Evolutionary conservation across 2,113 vertebrate species (phyloP), one percentile per base, ranked within the genome.

Genomic region (Shinisaurus crocodilurus): DNA sequence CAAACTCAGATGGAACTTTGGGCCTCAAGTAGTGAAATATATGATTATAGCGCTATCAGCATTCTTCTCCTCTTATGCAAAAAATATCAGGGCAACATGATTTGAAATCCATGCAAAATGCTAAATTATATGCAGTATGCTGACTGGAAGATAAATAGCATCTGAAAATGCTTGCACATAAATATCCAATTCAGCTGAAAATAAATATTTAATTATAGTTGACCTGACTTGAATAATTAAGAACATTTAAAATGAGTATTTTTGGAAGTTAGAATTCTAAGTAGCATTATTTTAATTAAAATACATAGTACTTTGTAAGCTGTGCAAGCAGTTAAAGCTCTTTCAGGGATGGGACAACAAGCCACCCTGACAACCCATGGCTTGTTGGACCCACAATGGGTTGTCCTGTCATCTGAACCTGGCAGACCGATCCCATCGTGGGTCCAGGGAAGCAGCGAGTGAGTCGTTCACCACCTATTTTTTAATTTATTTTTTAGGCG

Each of bases 251-350:
- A 72, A 13, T 76, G 63, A 91, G 91, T 10, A 75, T 60, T 86
- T 72, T 90, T 95, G 69, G 88, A 94, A 95, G 85, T 77, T 89
- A 94, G 95, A 92, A 69, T 13, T 85, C 82, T 57, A 88, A 77
- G 90, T 0, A 0, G 72, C 65, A 86, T 89, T 74, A 86, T 90
- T 89, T 75, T 7, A 54, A 45, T 87, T 63, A 87, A 88, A 85
- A 93, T 25, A 92, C 2, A 75, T 54, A n/a, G 60, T 70, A 79
- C 12, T 67, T 32, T 40, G 27, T 72, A 77, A 88, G 23, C 65
- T 80, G 65, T 29, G 45, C 63, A 79, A 70, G 27, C 32, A 72
- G 27, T 79, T 93, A 0, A 1, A 90, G 16, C 63, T 90, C 34
- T 88, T 57, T 90, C 0, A 40, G 48, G 74, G 74, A 90, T 0